These are phyloP conservation scores for Aurelia coerulea DNA, from an alignment of 30 jellyfish, hydroid and myxozoan genomes.

Conservation along the genomic window DNA sequence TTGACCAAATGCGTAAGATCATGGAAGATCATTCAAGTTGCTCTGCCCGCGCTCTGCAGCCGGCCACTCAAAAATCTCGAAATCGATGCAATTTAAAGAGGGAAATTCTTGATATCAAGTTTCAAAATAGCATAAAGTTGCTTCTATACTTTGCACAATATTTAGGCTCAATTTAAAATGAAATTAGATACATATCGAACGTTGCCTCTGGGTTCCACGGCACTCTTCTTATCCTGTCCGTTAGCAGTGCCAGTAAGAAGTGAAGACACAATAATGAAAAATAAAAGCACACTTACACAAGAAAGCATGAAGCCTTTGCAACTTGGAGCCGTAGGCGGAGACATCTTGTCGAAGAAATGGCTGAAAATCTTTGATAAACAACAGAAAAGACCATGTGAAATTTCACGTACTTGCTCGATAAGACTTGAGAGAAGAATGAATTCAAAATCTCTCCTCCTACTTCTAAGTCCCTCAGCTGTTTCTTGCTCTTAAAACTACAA, in stretches of 20 bases:
- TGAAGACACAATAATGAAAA: no score
- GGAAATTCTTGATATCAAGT: no score
- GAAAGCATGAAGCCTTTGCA: constrained; percentile 78
- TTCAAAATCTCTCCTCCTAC: constrained; percentile 83
- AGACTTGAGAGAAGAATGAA: constrained; percentile 63
- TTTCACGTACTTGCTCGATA: constrained; percentile 55
- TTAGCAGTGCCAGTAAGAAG: background rate
- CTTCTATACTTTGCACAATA: no score
- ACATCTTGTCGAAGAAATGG: constrained; percentile 20
- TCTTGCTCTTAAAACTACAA: constrained; percentile 90
- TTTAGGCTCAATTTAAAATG: no score
- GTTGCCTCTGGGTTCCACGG: constrained; percentile 1
- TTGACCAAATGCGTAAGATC: no score
- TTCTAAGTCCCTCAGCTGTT: constrained; percentile 96
- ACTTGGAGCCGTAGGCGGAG: constrained; percentile 75
- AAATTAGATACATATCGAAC: no score
- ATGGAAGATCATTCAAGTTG: no score
- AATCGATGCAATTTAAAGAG: no score
- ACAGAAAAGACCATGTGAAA: constrained; percentile 22
- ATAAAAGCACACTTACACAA: constrained; percentile 62
- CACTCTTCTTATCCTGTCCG: background rate
- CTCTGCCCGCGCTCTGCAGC: no score
- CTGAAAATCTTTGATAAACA: constrained; percentile 14
- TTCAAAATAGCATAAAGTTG: no score
- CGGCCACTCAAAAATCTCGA: no score